phyloP scores from a whole-genome alignment of 2,797 vertebrate genomes.

The Takifugu rubripes region DNA sequence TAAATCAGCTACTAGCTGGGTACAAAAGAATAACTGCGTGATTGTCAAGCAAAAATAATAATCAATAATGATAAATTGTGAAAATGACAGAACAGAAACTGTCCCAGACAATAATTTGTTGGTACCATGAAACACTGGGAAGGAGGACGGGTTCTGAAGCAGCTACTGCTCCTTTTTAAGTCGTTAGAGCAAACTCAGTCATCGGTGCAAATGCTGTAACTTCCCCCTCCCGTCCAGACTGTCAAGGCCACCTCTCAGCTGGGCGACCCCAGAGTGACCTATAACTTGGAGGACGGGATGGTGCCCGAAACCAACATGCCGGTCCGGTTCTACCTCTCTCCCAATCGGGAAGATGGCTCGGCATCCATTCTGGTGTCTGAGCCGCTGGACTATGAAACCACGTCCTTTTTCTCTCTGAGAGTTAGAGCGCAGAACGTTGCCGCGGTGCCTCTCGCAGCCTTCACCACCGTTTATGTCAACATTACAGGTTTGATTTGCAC shows the following conservation, averaged over 20 bases:
- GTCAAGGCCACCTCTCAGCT: slow-evolving; percentile 82
- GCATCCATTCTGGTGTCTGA: slow-evolving; percentile 87
- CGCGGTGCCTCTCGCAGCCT: slow-evolving; percentile 84
- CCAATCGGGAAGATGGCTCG: slow-evolving; percentile 85
- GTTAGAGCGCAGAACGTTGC: slow-evolving; percentile 88
- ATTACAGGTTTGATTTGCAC: slow-evolving; percentile 78
- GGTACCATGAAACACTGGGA: no score
- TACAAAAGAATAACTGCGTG: no score
- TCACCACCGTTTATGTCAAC: slow-evolving; percentile 81
- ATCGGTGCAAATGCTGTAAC: not conserved
- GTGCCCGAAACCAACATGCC: slow-evolving; percentile 90
- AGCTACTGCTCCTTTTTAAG: slow-evolving; percentile 2
- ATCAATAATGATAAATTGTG: no score
- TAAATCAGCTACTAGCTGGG: no score
- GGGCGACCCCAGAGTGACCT: slow-evolving; percentile 86
- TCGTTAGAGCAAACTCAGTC: not conserved
- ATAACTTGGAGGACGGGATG: slow-evolving; percentile 87
- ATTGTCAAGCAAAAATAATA: no score
- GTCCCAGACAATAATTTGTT: no score
- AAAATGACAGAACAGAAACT: no score
- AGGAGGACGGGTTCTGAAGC: no score
- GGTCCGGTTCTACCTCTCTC: slow-evolving; percentile 86
- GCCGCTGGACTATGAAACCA: slow-evolving; percentile 87
- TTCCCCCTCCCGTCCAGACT: slow-evolving; percentile 66
- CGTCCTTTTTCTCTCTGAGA: slow-evolving; percentile 79